phyloP scores from a whole-genome alignment of 2,113 vertebrate genomes.

The Phalacrocorax pelagicus region DNA sequence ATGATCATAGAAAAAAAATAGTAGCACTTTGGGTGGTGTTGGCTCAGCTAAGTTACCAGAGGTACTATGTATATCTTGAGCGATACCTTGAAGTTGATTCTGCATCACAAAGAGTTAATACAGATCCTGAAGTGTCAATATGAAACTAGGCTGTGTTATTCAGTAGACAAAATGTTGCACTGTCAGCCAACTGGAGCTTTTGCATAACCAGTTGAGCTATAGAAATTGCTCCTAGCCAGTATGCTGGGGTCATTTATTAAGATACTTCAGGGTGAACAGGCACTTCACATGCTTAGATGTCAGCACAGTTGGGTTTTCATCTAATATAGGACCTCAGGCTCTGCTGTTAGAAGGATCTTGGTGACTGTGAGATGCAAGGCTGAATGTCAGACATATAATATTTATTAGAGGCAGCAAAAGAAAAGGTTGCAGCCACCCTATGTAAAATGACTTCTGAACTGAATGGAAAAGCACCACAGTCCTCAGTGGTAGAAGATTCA shows the following conservation, averaged over 20 bases:
- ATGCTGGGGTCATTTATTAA: not conserved
- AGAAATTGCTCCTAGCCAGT: not conserved
- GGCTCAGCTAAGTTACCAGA: not conserved
- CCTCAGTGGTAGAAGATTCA: not conserved
- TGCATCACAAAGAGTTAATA: not conserved
- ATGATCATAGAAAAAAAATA: not conserved
- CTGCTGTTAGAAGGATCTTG: not conserved
- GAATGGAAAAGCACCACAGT: not conserved
- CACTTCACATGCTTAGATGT: not conserved
- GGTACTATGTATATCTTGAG: not conserved
- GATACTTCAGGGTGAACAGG: not conserved
- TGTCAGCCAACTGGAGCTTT: not conserved
- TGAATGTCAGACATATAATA: constrained; percentile 32
- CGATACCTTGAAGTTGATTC: not conserved
- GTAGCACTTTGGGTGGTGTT: not conserved
- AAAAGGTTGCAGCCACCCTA: not conserved
- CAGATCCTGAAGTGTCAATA: not conserved
- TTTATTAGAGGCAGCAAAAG: constrained; percentile 6
- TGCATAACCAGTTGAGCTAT: not conserved
- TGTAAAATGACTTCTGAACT: not conserved
- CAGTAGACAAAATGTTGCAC: not conserved
- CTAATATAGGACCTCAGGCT: not conserved
- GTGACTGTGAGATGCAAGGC: not conserved
- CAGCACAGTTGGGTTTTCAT: not conserved
- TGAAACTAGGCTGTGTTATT: not conserved